Evolutionary conservation across 2,113 vertebrate genomes (phyloP).

Genomic region (Chroicocephalus ridibundus): DNA sequence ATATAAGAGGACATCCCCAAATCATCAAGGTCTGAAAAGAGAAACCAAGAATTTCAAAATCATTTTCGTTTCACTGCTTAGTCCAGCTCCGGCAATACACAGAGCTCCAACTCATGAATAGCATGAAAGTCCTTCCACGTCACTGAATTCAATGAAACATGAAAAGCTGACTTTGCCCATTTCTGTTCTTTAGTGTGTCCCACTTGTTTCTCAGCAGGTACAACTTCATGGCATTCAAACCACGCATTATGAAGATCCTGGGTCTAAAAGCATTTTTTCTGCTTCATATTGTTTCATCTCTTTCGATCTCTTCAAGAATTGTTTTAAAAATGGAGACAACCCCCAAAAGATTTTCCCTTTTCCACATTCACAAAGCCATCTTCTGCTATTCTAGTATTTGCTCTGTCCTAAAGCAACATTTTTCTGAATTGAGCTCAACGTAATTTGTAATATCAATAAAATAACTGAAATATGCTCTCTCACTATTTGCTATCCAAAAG

Average conservation of each 20-base stretch:
- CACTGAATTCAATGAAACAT: neutral
- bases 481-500: neutral
- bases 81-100: neutral
- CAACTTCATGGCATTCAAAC: neutral
- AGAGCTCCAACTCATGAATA: neutral
- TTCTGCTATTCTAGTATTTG: neutral
- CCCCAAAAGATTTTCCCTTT: neutral
- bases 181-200: neutral
- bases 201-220: neutral
- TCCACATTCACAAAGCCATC: neutral
- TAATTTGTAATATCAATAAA: neutral
- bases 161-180: neutral
- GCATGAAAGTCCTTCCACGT: neutral
- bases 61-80: neutral
- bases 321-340: neutral
- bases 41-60: neutral
- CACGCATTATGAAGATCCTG: neutral
- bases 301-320: neutral
- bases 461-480: neutral
- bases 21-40: neutral
- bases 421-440: neutral
- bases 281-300: neutral
- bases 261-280: neutral
- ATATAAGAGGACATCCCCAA: neutral
- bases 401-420: neutral